A percentile compares a stretch with the other conserved stretches of the same genome.
Conservation (phyloP, 2,113 vertebrate genomes). For the Cololabis saira region DNA sequence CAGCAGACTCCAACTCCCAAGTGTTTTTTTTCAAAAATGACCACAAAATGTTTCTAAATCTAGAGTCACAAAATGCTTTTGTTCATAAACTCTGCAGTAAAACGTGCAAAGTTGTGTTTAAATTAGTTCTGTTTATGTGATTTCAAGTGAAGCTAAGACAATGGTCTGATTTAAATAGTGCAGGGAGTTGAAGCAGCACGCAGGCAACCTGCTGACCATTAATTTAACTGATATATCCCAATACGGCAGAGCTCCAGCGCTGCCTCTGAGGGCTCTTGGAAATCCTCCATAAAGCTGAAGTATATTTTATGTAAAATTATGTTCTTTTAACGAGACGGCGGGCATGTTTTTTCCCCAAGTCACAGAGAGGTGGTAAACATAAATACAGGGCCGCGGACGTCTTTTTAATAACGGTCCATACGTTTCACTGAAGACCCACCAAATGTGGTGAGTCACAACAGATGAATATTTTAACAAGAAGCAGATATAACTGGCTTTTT, state of each 20-base stretch:
- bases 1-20: too few species aligned
- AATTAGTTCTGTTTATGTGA: too few species aligned
- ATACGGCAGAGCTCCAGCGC: background rate
- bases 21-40: background rate
- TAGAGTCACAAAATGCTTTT: too few species aligned
- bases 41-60: too few species aligned
- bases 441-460: slow-evolving; percentile 78
- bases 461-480: slow-evolving; percentile 82
- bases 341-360: slow-evolving; percentile 20
- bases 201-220: slow-evolving; percentile 6
- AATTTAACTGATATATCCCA: slow-evolving; percentile 2
- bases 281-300: slow-evolving; percentile 12
- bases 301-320: slow-evolving; percentile 31
- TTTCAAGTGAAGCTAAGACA: background rate
- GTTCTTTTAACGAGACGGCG: slow-evolving; percentile 31
- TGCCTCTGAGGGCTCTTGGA: slow-evolving; percentile 7
- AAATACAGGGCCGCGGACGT: slow-evolving; percentile 17
- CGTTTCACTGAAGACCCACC: slow-evolving; percentile 51
- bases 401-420: slow-evolving; percentile 11
- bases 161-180: slow-evolving; percentile 17
- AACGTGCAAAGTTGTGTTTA: too few species aligned
- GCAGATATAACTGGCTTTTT: slow-evolving; percentile 78
- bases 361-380: slow-evolving; percentile 29
- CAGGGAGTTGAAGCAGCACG: background rate
- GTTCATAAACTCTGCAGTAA: too few species aligned